Base-by-base conservation (phyloP, 2,888 invertebrate species). In the Trichopria drosophilae region DNA sequence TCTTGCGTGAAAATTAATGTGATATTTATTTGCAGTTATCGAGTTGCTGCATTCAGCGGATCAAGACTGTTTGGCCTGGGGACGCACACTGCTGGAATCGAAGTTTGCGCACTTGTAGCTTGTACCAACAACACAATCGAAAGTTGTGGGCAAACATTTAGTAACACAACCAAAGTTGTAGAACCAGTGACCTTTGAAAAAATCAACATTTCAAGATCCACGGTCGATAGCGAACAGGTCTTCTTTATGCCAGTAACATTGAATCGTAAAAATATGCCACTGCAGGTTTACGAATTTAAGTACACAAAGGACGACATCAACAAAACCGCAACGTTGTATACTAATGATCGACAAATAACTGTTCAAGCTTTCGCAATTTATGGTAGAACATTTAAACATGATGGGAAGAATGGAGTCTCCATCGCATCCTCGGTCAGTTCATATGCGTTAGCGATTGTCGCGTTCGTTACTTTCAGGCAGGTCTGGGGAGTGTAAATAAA, bases 1-100 rank as follows among this genome's bases (percentile, higher is more conserved):
- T n/a, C n/a, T n/a, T n/a, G n/a, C n/a, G n/a, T n/a, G n/a, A n/a
- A n/a, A n/a, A n/a, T n/a, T n/a, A n/a, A n/a, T n/a, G 4, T 3
- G 5, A 15, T 13, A 5, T 9, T n/a, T 34, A 6, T 44, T 36
- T 10, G n/a, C 51, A 65, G 64, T 52, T 65, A 66, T 51, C 61
- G 66, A n/a, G 51, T 61, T n/a, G 64, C 61, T n/a, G 63, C 63
- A 10, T 65, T 68, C 41, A 65, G 67, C 20, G 67, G 67, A 2
- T 57, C 55, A 0, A 53, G 63, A 16, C 24, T 53, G 7, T 59
- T 55, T 45, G 3, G 9, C 9, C 4, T 10, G 12, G 56, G 46
- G 1, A 32, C 19, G 6, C 45, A 36, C 1, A 59, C 52, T 2
- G 60, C 52, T 13, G 59, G 59, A 16, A 32, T 56, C 13, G 51